Percentiles rank a stretch among this genome's conserved stretches.
phyloP scores from a whole-genome alignment of 2,888 invertebrate genomes.

The Nymphalis c-album region DNA sequence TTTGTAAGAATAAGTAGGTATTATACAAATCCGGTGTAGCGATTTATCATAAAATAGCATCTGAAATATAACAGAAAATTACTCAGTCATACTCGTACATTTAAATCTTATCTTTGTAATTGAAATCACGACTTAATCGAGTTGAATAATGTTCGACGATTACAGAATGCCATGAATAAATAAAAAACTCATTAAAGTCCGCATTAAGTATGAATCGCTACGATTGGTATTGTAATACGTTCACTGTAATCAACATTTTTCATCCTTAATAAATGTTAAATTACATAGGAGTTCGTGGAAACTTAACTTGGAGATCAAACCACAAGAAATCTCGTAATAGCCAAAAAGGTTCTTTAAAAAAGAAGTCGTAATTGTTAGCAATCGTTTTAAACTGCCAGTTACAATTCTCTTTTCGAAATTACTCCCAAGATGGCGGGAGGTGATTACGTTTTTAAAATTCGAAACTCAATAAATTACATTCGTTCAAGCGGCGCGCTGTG shows the following conservation, averaged over 20 bases:
- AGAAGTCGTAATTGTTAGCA: slow-evolving; percentile 25
- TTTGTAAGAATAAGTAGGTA: slow-evolving; percentile 13
- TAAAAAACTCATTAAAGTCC: slow-evolving; percentile 62
- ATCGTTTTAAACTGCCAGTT: slow-evolving; percentile 14
- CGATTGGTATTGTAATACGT: slow-evolving; percentile 45
- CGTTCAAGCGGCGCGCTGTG: slow-evolving; percentile 48
- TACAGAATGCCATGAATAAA: slow-evolving; percentile 66
- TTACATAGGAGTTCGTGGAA: slow-evolving; percentile 47
- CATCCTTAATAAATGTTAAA: slow-evolving; percentile 60
- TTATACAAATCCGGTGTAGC: slow-evolving; percentile 28
- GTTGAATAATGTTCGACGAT: slow-evolving; percentile 45
- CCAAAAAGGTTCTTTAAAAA: slow-evolving; percentile 33
- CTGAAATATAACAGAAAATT: slow-evolving; percentile 48
- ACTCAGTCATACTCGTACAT: slow-evolving; percentile 45
- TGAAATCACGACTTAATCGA: slow-evolving; percentile 69
- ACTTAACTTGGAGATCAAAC: slow-evolving; percentile 45
- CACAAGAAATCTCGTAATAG: slow-evolving; percentile 40
- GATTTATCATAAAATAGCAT: slow-evolving; percentile 45
- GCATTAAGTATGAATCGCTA: slow-evolving; percentile 47
- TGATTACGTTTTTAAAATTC: slow-evolving; percentile 63
- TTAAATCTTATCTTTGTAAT: slow-evolving; percentile 66
- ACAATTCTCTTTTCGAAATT: slow-evolving; percentile 62
- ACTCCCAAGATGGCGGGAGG: slow-evolving; percentile 66
- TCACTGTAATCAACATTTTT: slow-evolving; percentile 51
- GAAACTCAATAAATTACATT: slow-evolving; percentile 71